These are phyloP conservation scores for Hydrozoanthus tunicans DNA, from an alignment of 64 coral and sea anemone genomes.

Conservation along the genomic window DNA sequence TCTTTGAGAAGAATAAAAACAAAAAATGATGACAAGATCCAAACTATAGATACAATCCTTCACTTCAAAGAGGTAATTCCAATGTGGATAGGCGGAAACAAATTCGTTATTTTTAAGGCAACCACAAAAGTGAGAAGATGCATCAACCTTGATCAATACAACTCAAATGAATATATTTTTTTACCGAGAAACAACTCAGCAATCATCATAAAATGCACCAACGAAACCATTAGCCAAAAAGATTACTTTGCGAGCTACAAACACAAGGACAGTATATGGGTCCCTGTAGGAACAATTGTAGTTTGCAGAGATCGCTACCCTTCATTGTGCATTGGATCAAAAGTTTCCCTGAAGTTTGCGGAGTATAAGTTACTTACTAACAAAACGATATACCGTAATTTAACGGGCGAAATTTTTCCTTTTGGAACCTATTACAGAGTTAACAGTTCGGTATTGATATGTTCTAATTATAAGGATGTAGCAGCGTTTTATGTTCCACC, in stretches of 20 bases:
- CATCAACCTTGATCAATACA: slow-evolving; percentile 40
- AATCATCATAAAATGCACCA: slow-evolving; percentile 10
- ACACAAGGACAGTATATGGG: background rate
- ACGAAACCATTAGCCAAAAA: slow-evolving; percentile 36
- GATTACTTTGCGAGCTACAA: background rate
- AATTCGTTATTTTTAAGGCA: slow-evolving; percentile 42
- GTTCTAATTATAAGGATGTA: slow-evolving; percentile 9
- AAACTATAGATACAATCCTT: background rate
- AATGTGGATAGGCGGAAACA: background rate
- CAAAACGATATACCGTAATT: slow-evolving; percentile 27
- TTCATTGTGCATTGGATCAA: background rate
- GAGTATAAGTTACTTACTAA: slow-evolving; percentile 25
- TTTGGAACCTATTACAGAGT: slow-evolving; percentile 41
- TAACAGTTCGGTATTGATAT: slow-evolving; percentile 37
- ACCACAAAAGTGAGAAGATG: slow-evolving; percentile 22
- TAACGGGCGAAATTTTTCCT: slow-evolving; percentile 8
- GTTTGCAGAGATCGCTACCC: slow-evolving; percentile 33
- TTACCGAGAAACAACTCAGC: slow-evolving; percentile 36
- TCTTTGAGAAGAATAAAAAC: background rate
- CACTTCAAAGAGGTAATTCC: slow-evolving; percentile 6
- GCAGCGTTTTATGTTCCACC: background rate
- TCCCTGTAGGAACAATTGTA: background rate
- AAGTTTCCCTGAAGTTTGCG: background rate
- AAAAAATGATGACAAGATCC: background rate
- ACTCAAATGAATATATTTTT: slow-evolving; percentile 23